phyloP scores from a whole-genome alignment of 2,797 vertebrate species.

The Scarus forsteni region DNA sequence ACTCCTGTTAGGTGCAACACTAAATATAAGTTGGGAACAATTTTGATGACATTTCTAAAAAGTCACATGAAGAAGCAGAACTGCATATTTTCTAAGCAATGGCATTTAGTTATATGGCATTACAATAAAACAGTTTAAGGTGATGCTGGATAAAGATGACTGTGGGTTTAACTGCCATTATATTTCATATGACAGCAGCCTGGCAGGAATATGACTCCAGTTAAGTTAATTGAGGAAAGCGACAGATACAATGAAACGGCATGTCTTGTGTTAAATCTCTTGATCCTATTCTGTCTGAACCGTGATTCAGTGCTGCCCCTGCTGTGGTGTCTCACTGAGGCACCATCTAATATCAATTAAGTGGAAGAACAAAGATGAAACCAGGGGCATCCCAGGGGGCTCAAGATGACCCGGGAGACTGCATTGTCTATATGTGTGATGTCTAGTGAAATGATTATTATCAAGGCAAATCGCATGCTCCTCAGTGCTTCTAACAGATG shows the following conservation, averaged over 20 bases:
- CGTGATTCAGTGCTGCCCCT: constrained; percentile 60
- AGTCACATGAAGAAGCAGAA: background rate
- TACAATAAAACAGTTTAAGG: background rate
- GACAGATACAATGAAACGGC: constrained; percentile 47
- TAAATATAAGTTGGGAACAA: background rate
- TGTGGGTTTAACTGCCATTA: constrained; percentile 23
- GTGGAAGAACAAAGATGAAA: constrained; percentile 68
- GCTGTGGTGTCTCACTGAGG: constrained; percentile 52
- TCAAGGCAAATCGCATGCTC: constrained; percentile 80
- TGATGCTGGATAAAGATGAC: constrained; percentile 4
- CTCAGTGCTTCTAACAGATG: constrained; percentile 73
- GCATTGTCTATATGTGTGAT: constrained; percentile 72
- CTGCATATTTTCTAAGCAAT: background rate
- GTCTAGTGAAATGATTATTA: constrained; percentile 85
- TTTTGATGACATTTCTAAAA: background rate
- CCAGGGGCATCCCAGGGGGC: constrained; percentile 67
- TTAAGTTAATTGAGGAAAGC: constrained; percentile 59
- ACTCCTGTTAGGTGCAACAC: too few species aligned
- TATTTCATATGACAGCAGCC: constrained; percentile 26
- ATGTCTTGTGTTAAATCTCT: constrained; percentile 63
- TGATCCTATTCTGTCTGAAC: constrained; percentile 75
- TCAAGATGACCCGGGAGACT: constrained; percentile 69
- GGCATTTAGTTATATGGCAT: constrained; percentile 13
- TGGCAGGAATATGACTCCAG: constrained; percentile 25
- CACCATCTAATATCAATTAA: constrained; percentile 78